A percentile compares a stretch with the other conserved stretches of the same genome.
Conservation (phyloP, 2,113 vertebrate genomes). For the Eublepharis macularius region DNA sequence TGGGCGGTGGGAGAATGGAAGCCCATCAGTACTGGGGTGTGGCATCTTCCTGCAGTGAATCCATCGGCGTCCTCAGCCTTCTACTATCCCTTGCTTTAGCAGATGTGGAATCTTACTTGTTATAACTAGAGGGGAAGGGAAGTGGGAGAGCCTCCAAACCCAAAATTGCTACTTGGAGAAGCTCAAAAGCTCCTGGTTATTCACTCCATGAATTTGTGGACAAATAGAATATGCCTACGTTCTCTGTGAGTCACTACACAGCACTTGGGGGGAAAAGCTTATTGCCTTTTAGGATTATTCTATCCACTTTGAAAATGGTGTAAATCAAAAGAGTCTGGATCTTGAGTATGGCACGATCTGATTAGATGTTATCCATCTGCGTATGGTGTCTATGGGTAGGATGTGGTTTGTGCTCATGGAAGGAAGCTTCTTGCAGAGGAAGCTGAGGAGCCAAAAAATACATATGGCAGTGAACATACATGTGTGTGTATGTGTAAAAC, state of each 20-base stretch:
- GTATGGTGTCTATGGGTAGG: neutral
- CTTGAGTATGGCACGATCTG: neutral
- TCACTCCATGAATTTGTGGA: neutral
- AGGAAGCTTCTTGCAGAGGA: conserved; percentile 3
- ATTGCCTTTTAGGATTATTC: neutral
- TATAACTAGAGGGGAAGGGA: neutral
- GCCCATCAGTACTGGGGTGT: neutral
- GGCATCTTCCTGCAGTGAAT: neutral
- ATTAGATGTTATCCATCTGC: neutral
- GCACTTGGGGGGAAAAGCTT: neutral
- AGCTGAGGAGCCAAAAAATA: neutral
- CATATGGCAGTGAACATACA: neutral
- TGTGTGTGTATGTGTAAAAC: neutral
- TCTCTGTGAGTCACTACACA: neutral
- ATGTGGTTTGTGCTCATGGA: neutral
- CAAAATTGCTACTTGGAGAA: conserved; percentile 44
- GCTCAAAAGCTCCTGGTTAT: neutral
- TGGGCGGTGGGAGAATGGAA: neutral
- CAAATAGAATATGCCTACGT: neutral
- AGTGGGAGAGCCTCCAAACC: conserved; percentile 8
- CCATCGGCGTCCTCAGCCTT: neutral
- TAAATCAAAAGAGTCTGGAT: neutral
- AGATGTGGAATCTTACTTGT: neutral
- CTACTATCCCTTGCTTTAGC: neutral
- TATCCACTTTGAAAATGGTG: neutral